Evolutionary conservation across 92 coral and sea anemone genomes (phyloP).

Genomic region (Actinernus sp.): DNA sequence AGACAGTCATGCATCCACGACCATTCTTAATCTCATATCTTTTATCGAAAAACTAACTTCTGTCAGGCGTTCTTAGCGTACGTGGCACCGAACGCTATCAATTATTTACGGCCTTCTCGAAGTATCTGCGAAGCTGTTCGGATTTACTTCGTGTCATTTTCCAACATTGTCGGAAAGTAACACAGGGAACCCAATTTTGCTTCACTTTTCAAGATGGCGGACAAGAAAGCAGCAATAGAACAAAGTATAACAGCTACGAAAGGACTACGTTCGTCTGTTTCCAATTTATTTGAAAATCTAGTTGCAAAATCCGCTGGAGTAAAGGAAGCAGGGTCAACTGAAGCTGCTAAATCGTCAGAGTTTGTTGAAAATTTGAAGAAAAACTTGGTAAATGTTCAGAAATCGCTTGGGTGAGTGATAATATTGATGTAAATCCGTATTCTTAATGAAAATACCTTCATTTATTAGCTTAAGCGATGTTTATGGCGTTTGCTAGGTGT

Average conservation of each 20-base stretch:
- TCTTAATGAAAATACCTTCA: no score
- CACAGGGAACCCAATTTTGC: slow-evolving; percentile 3
- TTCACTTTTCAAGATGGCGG: slow-evolving; percentile 78
- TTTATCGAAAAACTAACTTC: slow-evolving; percentile 39
- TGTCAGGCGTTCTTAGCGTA: slow-evolving; percentile 68
- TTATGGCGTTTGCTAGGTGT: no score
- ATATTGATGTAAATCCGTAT: no score
- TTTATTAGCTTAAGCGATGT: no score
- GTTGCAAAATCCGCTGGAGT: slow-evolving; percentile 41
- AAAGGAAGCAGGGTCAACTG: slow-evolving; percentile 38
- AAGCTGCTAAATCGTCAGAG: slow-evolving; percentile 38
- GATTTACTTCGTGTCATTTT: no score
- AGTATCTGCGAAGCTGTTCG: no score
- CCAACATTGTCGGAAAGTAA: no score
- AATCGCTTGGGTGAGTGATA: slow-evolving; percentile 73
- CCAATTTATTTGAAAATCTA: slow-evolving; percentile 77
- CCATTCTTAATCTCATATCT: background rate
- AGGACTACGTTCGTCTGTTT: slow-evolving; percentile 64
- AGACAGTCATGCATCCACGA: background rate
- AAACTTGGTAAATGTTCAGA: slow-evolving; percentile 70
- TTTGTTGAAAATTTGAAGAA: slow-evolving; percentile 60
- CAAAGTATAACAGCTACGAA: slow-evolving; percentile 64
- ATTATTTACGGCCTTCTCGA: slow-evolving; percentile 39
- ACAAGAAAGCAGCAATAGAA: slow-evolving; percentile 53
- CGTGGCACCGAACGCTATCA: slow-evolving; percentile 59